Percentiles rank a stretch among this genome's conserved stretches.
Conservation (phyloP, 2,888 invertebrate species). For the Unio delphinus region DNA sequence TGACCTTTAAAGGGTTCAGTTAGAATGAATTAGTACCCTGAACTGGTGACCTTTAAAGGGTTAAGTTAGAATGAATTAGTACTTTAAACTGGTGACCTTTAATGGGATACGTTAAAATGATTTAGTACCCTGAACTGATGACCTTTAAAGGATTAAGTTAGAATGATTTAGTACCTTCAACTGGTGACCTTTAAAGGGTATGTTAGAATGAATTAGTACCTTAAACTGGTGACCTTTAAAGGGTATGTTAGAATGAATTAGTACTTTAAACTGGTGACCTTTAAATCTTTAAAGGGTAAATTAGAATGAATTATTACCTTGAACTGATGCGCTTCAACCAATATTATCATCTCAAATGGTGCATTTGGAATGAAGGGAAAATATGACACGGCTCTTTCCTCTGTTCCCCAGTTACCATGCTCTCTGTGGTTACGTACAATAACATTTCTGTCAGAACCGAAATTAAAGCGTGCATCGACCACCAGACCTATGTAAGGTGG, state of each 20-base stretch:
- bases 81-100: constrained; percentile 1
- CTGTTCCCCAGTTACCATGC: constrained; percentile 6
- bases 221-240: constrained; percentile 3
- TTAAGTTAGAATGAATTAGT: too few relatives aligned
- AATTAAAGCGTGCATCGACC: constrained; percentile 9
- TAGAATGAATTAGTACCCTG: too few relatives aligned
- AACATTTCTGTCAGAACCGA: constrained; percentile 2
- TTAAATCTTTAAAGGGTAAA: too few relatives aligned
- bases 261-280: too few relatives aligned
- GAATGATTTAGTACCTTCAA: background rate
- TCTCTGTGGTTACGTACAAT: constrained; percentile 3
- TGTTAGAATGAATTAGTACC: too few relatives aligned
- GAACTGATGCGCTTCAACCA: constrained; percentile 2
- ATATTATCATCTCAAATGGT: constrained; percentile 7
- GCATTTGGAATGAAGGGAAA: constrained; percentile 5
- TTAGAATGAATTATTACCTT: constrained; percentile 3
- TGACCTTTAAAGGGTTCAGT: background rate
- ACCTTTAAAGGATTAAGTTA: too few relatives aligned
- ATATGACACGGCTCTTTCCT: constrained; percentile 2
- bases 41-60: too few relatives aligned
- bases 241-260: too few relatives aligned
- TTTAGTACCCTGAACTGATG: too few relatives aligned
- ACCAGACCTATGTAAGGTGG: constrained; percentile 12
- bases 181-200: background rate
- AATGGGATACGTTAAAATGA: background rate